These are phyloP conservation scores for Synanthedon andrenaeformis DNA, from an alignment of 2,888 invertebrate species.

Conservation along the genomic window DNA sequence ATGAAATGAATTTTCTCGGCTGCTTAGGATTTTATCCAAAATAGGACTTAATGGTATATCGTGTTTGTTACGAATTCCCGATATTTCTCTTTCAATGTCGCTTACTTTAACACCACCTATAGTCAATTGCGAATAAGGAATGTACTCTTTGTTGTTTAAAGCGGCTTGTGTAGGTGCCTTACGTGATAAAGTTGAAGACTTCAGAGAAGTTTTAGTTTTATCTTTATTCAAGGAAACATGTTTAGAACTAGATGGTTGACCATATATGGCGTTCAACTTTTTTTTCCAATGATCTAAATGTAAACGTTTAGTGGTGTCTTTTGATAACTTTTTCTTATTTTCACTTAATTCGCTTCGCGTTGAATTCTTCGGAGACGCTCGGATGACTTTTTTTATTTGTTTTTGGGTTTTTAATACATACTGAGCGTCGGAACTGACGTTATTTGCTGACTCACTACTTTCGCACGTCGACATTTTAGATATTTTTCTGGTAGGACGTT, in stretches of 20 bases:
- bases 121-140: slow-evolving; percentile 60
- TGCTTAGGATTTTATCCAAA: slow-evolving; percentile 47
- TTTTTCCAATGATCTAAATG: slow-evolving; percentile 49
- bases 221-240: slow-evolving; percentile 12
- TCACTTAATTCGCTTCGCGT: slow-evolving; percentile 11
- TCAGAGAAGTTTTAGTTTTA: slow-evolving; percentile 12
- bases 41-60: slow-evolving; percentile 47
- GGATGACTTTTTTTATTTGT: slow-evolving; percentile 15
- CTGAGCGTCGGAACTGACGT: slow-evolving; percentile 30
- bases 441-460: slow-evolving; percentile 47
- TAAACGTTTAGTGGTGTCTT: slow-evolving; percentile 20
- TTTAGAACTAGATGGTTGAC: slow-evolving; percentile 21
- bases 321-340: slow-evolving; percentile 16
- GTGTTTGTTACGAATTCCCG: slow-evolving; percentile 34
- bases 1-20: slow-evolving; percentile 44
- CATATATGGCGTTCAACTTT: slow-evolving; percentile 46
- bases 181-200: slow-evolving; percentile 10
- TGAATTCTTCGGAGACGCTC: slow-evolving; percentile 22
- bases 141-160: slow-evolving; percentile 47
- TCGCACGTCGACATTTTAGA: slow-evolving; percentile 47
- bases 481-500: slow-evolving; percentile 29
- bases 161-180: slow-evolving; percentile 6
- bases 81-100: slow-evolving; percentile 55
- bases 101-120: slow-evolving; percentile 52
- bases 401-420: slow-evolving; percentile 22